Conservation (phyloP, 2,888 invertebrate genomes). For the Baronia brevicornis region DNA sequence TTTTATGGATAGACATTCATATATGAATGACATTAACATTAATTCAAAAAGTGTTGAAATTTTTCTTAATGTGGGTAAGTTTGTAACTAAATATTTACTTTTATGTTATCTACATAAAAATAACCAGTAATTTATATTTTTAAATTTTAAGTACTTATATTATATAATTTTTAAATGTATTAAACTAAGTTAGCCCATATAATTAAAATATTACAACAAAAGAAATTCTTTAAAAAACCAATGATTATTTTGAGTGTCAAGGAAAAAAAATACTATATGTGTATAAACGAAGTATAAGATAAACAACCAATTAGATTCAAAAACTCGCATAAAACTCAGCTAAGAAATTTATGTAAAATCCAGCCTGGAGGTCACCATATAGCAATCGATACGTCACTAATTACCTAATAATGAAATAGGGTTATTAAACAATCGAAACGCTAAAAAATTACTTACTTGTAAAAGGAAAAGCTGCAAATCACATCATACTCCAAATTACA, state of each 20-base stretch:
- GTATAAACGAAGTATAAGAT: conserved; percentile 2
- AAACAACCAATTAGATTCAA: conserved; percentile 22
- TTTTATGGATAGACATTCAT: too few species aligned
- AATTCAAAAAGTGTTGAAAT: too few species aligned
- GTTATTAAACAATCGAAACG: conserved; percentile 17
- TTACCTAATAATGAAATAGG: conserved; percentile 7
- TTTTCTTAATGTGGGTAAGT: too few species aligned
- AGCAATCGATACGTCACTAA: conserved; percentile 8
- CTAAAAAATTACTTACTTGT: conserved; percentile 59
- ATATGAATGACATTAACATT: too few species aligned
- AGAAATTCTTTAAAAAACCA: not conserved
- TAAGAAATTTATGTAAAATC: conserved; percentile 1
- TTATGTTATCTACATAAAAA: too few species aligned
- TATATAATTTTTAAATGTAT: too few species aligned
- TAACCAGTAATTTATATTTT: too few species aligned
- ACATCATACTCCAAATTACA: conserved; percentile 70
- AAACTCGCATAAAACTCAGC: conserved; percentile 10
- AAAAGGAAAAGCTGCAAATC: conserved; percentile 70
- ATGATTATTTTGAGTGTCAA: not conserved
- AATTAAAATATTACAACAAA: too few species aligned
- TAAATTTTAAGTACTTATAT: too few species aligned
- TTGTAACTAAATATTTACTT: too few species aligned
- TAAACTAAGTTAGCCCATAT: too few species aligned
- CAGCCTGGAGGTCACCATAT: conserved; percentile 23
- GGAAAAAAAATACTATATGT: not conserved